phyloP scores from a whole-genome alignment of 2,113 vertebrate species.

The Nothocercus julius region DNA sequence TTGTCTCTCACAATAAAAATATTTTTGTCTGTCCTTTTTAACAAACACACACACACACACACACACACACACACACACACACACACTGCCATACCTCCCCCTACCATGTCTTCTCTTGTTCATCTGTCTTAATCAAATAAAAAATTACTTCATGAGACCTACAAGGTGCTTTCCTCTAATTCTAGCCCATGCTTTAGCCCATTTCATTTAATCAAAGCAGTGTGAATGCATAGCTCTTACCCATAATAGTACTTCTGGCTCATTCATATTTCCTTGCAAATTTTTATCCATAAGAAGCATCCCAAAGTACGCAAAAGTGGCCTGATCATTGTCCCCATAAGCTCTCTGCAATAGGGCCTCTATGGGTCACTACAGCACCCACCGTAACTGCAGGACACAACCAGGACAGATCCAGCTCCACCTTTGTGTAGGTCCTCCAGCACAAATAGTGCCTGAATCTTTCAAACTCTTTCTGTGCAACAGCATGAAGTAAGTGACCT shows the following conservation, averaged over 20 bases:
- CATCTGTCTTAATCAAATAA: not conserved
- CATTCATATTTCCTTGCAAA: not conserved
- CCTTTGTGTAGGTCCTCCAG: not conserved
- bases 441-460: not conserved
- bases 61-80: not conserved
- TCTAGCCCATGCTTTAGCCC: not conserved
- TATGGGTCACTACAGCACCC: too few relatives aligned
- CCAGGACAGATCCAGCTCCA: not conserved
- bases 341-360: not conserved
- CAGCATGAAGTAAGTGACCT: not conserved
- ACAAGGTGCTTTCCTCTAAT: not conserved
- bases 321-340: not conserved
- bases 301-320: not conserved
- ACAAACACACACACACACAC: not conserved
- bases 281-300: not conserved
- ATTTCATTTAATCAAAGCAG: not conserved
- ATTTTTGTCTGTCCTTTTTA: not conserved
- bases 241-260: not conserved
- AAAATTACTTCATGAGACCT: not conserved
- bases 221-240: not conserved
- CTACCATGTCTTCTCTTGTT: not conserved
- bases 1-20: rapidly evolving
- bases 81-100: not conserved
- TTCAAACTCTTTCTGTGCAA: not conserved
- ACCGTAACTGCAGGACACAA: not conserved